Conservation (phyloP, 2,888 invertebrate species). For the Drosophila anceps region DNA sequence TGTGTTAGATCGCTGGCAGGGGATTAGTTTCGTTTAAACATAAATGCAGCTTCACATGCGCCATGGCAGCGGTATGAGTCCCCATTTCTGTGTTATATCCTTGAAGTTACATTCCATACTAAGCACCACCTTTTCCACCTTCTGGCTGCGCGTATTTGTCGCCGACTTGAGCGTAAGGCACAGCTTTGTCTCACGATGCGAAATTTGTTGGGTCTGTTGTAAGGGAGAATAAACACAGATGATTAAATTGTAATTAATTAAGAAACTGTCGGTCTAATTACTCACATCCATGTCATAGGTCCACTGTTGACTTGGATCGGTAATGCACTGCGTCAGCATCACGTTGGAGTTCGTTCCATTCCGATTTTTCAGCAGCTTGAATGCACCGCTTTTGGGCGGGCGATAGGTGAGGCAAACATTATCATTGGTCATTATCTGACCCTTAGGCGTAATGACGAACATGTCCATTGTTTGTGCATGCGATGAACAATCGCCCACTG, state of each 20-base stretch:
- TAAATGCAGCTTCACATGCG: slow-evolving; percentile 61
- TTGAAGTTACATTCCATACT: slow-evolving; percentile 79
- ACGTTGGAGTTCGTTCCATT: slow-evolving; percentile 80
- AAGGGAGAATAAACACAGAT: neutral
- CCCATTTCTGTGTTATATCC: slow-evolving; percentile 84
- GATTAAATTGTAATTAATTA: slow-evolving; percentile 5
- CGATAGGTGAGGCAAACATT: slow-evolving; percentile 93
- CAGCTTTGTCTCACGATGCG: slow-evolving; percentile 77
- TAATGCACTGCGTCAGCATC: slow-evolving; percentile 80
- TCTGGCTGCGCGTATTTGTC: slow-evolving; percentile 66
- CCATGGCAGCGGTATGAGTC: slow-evolving; percentile 84
- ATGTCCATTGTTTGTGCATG: slow-evolving; percentile 87
- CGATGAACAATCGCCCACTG: slow-evolving; percentile 81
- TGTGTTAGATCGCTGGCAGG: slow-evolving; percentile 69
- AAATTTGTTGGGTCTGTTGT: slow-evolving; percentile 84
- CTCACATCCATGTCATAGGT: slow-evolving; percentile 84
- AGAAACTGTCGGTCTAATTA: slow-evolving; percentile 18
- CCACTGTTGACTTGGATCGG: slow-evolving; percentile 82
- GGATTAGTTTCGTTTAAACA: slow-evolving; percentile 4
- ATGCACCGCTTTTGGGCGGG: slow-evolving; percentile 65
- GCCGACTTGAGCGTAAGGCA: slow-evolving; percentile 82
- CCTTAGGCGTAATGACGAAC: slow-evolving; percentile 89
- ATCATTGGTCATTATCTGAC: slow-evolving; percentile 94
- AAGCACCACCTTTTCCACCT: slow-evolving; percentile 75
- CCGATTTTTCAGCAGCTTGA: slow-evolving; percentile 75